Conservation (phyloP, 2,888 invertebrate species). For the Tiliacea aurago region DNA sequence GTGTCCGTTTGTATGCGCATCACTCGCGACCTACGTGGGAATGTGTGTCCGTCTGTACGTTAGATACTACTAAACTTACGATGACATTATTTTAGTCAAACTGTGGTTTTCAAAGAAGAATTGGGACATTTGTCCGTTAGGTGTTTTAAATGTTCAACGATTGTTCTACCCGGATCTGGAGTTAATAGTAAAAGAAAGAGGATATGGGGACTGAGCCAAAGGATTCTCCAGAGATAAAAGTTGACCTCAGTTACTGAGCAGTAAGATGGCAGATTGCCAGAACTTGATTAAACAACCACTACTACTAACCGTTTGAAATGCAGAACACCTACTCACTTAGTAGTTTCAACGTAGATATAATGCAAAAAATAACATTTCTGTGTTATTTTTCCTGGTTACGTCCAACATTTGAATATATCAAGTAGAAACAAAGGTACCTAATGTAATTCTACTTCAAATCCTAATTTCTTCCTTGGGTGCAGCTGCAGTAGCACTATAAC, state of each 20-base stretch:
- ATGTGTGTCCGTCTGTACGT: slow-evolving; percentile 61
- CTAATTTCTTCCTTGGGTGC: background rate
- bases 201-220: background rate
- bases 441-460: background rate
- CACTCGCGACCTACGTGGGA: slow-evolving; percentile 66
- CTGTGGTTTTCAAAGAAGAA: slow-evolving; percentile 7
- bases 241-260: background rate
- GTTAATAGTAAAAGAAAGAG: background rate
- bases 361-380: background rate
- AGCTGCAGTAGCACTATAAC: background rate
- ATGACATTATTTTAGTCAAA: slow-evolving; percentile 34
- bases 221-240: slow-evolving; percentile 7
- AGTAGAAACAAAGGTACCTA: background rate
- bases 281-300: background rate
- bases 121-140: slow-evolving; percentile 24
- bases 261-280: slow-evolving; percentile 14
- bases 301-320: slow-evolving; percentile 20
- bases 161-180: background rate
- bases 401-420: background rate
- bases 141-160: background rate
- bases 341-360: background rate
- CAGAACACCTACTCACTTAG: background rate
- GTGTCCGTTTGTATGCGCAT: slow-evolving; percentile 59
- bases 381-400: background rate
- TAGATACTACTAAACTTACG: slow-evolving; percentile 31